phyloP scores from a whole-genome alignment of 2,888 invertebrate genomes.

The Drosophila algonquin region DNA sequence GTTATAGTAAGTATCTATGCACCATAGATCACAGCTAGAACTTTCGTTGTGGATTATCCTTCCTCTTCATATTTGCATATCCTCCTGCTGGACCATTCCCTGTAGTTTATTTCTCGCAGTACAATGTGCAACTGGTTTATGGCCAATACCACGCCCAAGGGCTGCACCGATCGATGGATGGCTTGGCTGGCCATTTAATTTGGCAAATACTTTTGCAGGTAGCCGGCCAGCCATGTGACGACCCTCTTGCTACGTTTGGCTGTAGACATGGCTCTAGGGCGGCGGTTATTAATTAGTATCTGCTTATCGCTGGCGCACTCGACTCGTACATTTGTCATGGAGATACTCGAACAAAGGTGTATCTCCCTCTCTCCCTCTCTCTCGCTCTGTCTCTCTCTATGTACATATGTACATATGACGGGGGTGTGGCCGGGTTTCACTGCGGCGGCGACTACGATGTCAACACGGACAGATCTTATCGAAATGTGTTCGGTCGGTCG shows the following conservation, averaged over 20 bases:
- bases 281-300: slow-evolving; percentile 74
- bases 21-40: too few relatives aligned
- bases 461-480: slow-evolving; percentile 64
- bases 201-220: slow-evolving; percentile 45
- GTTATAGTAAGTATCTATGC: background rate
- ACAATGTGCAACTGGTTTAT: slow-evolving; percentile 46
- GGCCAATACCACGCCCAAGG: slow-evolving; percentile 26
- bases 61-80: background rate
- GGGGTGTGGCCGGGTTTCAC: slow-evolving; percentile 53
- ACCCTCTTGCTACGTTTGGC: slow-evolving; percentile 17
- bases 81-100: background rate
- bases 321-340: slow-evolving; percentile 62
- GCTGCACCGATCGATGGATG: slow-evolving; percentile 38
- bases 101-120: slow-evolving; percentile 13
- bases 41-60: background rate
- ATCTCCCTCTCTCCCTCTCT: slow-evolving; percentile 32
- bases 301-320: slow-evolving; percentile 68
- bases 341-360: slow-evolving; percentile 34
- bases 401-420: slow-evolving; percentile 45
- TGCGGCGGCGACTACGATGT: slow-evolving; percentile 24
- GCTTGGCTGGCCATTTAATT: slow-evolving; percentile 54
- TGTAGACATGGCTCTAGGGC: slow-evolving; percentile 24
- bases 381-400: too few relatives aligned
- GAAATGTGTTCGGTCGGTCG: slow-evolving; percentile 40
- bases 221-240: slow-evolving; percentile 64